Base-by-base conservation (phyloP, 2,797 vertebrate genomes). In the Rhincodon typus region DNA sequence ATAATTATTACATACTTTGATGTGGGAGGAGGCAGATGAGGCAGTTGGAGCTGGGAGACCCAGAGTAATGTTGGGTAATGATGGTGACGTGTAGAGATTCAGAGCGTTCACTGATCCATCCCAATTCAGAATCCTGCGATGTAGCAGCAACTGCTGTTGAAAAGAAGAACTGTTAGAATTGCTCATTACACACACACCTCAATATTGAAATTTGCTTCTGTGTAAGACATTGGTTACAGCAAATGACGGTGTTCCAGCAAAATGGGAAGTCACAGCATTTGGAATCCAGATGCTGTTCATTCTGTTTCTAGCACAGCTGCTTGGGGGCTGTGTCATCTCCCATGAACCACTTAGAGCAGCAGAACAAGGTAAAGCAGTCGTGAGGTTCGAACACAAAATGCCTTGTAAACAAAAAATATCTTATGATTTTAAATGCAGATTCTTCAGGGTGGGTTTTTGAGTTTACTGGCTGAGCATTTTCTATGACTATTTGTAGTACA, bases 1-100 rank as follows among this genome's bases (percentile, higher is more conserved):
- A 69, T 91, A 95, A 67, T 96, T 91, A 84, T 91, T 95, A 99
- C 99, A 99, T 98, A 99, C 99, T 67, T 96, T 98, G 96, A 99
- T 98, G 95, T 98, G 98, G 82, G 99, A 97, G 94, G 99, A 97
- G 94, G 98, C 97, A 96, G 70, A 74, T 50, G 94, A 74, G 42
- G 25, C 94, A 95, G 57, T 70, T 72, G 94, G 46, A 74, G 98
- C 98, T 23, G 99, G 98, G 96, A 99, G 98, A 96, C 99, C 99
- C 97, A 99, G 97, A 94, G 98, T 99, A 97, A 99, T 99, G 96
- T 99, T 99, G 96, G 99, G 99, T 97, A 99, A 97, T 96, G 99
- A 99, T 72, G 99, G 99, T 96, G 99, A 99, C 0, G 99, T 99
- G 97, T 99, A 99, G 95, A 99, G 98, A 97, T 98, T 99, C 97